A percentile compares a stretch with the other conserved stretches of the same genome.
Evolutionary conservation across 1,140 invertebrate genomes (phyloP).

Genomic region (Hirudo medicinalis): DNA sequence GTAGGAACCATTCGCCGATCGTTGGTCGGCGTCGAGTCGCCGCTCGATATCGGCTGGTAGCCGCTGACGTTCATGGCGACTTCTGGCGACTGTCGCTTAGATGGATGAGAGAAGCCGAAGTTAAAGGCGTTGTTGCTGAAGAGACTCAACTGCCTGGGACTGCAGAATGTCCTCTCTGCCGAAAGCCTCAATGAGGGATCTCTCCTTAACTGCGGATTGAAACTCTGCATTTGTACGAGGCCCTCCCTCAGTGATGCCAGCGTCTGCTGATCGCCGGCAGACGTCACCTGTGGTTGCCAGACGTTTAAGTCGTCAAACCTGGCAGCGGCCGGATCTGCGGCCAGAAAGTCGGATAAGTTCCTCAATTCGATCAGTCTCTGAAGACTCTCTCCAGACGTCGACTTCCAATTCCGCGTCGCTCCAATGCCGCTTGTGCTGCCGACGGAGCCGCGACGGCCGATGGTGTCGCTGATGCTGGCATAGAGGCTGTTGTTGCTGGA

Average conservation of each 20-base stretch:
- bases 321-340: too few species aligned
- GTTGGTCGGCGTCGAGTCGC: neutral
- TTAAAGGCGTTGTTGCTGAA: neutral
- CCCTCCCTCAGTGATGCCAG: too few species aligned
- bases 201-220: neutral
- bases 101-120: neutral
- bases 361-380: too few species aligned
- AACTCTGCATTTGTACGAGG: neutral
- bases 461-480: conserved; percentile 7
- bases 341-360: too few species aligned
- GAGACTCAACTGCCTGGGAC: neutral
- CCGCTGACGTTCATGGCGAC: neutral
- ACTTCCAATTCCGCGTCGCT: too few species aligned
- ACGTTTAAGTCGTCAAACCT: too few species aligned
- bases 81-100: neutral
- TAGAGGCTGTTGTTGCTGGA: neutral
- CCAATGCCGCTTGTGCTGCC: neutral
- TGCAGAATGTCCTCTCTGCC: conserved; percentile 7
- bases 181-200: neutral
- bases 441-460: neutral
- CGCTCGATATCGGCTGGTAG: conserved; percentile 2
- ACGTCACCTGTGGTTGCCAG: too few species aligned
- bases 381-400: too few species aligned
- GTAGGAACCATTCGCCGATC: neutral
- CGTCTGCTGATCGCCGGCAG: too few species aligned